Conservation (phyloP, 2,888 invertebrate species). For the Philaethria dido region DNA sequence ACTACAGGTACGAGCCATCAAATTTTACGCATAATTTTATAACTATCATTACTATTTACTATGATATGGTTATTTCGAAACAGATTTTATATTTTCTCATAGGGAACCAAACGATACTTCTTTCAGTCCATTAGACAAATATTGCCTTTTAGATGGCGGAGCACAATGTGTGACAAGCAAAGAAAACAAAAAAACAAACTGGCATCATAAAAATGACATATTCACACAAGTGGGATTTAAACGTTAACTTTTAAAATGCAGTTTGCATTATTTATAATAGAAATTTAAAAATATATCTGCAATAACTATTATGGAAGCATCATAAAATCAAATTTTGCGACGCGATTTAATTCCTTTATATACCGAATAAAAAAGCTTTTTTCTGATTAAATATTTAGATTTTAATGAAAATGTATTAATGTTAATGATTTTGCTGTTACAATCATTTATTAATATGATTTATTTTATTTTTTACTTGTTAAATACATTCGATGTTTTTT, state of each 20-base stretch:
- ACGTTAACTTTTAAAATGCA: no score
- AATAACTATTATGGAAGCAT: background rate
- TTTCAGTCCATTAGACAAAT: no score
- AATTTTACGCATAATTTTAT: constrained; percentile 4
- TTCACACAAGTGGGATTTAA: no score
- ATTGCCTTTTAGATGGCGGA: no score
- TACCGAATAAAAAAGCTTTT: background rate
- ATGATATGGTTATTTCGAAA: background rate
- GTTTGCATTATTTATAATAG: background rate
- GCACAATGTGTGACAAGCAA: no score
- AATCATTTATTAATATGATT: no score
- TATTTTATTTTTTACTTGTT: no score
- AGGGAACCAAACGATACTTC: background rate
- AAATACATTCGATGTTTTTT: no score
- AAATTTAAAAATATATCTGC: background rate
- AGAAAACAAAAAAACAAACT: no score
- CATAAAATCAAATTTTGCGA: background rate
- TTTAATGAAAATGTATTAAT: background rate
- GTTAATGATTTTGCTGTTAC: background rate
- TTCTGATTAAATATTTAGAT: constrained; percentile 2
- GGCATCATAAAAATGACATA: no score
- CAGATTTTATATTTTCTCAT: background rate
- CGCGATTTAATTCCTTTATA: background rate
- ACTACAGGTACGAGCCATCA: background rate
- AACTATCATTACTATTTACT: constrained; percentile 1